Evolutionary conservation across 2,888 invertebrate species (phyloP).

Genomic region (Toxonevra muliebris): DNA sequence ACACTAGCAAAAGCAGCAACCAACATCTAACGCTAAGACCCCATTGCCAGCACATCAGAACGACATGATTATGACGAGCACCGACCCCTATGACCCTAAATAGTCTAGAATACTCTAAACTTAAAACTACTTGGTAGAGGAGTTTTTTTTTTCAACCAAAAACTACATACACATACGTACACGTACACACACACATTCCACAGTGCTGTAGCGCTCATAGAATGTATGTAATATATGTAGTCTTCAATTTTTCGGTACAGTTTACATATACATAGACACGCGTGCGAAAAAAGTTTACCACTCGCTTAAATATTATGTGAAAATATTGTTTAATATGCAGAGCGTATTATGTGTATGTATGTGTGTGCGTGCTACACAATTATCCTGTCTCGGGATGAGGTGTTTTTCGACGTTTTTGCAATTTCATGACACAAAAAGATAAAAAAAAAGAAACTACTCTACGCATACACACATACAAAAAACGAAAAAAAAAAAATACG

Average conservation of each 20-base stretch:
- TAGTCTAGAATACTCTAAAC: background rate
- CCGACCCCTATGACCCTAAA: background rate
- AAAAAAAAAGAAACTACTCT: background rate
- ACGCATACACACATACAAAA: background rate
- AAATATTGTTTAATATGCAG: constrained; percentile 10
- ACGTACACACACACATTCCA: background rate
- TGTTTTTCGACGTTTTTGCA: background rate
- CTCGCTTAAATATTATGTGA: constrained; percentile 8
- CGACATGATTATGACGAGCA: background rate
- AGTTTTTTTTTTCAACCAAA: background rate
- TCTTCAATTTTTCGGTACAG: constrained; percentile 6
- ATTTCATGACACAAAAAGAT: background rate
- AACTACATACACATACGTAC: constrained; percentile 1
- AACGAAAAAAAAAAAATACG: background rate
- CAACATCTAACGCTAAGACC: background rate
- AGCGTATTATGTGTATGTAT: background rate
- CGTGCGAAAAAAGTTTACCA: background rate
- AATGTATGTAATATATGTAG: too few species aligned
- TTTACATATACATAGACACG: background rate
- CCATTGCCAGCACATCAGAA: background rate
- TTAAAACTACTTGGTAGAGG: background rate
- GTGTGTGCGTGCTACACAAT: background rate
- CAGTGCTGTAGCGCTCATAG: too few species aligned
- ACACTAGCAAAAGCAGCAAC: background rate
- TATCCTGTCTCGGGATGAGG: background rate